Conservation (phyloP, 2,888 invertebrate species). For the Gandaritis pyraliata region DNA sequence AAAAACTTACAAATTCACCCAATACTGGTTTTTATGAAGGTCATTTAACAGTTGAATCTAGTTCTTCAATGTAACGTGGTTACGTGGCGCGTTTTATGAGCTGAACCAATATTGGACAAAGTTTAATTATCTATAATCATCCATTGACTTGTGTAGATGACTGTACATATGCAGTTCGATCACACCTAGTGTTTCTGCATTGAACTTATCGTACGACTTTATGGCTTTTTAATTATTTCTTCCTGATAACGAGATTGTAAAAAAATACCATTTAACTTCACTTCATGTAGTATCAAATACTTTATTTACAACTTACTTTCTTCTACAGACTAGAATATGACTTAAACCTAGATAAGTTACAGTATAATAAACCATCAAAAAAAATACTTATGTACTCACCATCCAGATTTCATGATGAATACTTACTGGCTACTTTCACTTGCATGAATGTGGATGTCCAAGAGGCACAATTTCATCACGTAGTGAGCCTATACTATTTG, state of each 20-base stretch:
- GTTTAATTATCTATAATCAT: not conserved
- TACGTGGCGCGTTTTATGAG: too few relatives aligned
- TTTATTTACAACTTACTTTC: slow-evolving; percentile 25
- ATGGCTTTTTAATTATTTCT: slow-evolving; percentile 21
- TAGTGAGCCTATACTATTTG: slow-evolving; percentile 47
- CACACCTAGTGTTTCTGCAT: slow-evolving; percentile 9
- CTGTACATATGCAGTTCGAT: slow-evolving; percentile 18
- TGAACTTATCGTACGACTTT: slow-evolving; percentile 18
- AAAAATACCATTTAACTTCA: slow-evolving; percentile 28
- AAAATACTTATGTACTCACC: slow-evolving; percentile 54
- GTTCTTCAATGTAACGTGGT: not conserved
- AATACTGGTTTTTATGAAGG: too few relatives aligned
- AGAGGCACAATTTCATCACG: slow-evolving; percentile 48
- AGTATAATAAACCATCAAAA: slow-evolving; percentile 29
- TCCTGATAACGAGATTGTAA: slow-evolving; percentile 34
- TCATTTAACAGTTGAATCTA: not conserved
- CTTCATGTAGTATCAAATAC: slow-evolving; percentile 30
- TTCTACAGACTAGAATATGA: slow-evolving; percentile 36
- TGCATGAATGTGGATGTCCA: slow-evolving; percentile 54
- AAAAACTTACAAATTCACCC: too few relatives aligned
- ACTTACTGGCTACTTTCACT: slow-evolving; percentile 71
- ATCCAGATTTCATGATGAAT: slow-evolving; percentile 50
- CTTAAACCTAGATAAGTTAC: slow-evolving; percentile 27
- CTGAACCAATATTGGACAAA: not conserved
- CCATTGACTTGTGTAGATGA: slow-evolving; percentile 11